phyloP scores from a whole-genome alignment of 1,140 invertebrate species.

The Schlechtendalia chinensis region DNA sequence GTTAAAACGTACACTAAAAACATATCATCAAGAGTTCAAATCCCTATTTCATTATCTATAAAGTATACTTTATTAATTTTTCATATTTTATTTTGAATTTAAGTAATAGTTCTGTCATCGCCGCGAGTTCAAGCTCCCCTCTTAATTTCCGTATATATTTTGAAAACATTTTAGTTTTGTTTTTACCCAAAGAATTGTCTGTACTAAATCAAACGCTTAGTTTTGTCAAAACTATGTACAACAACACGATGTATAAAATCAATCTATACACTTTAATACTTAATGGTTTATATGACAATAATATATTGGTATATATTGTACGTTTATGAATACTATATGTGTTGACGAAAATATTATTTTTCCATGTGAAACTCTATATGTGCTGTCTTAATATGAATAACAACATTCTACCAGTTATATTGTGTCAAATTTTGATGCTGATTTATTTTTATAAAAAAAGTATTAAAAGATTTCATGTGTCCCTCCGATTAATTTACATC shows the following conservation, averaged over 20 bases:
- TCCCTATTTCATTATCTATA: neutral
- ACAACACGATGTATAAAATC: neutral
- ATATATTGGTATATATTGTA: neutral
- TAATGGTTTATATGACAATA: conserved; percentile 11
- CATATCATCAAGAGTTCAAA: neutral
- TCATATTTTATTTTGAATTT: conserved; percentile 7
- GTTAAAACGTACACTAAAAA: neutral
- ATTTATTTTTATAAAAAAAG: neutral
- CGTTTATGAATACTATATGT: neutral
- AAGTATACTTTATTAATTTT: neutral
- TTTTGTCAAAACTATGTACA: neutral
- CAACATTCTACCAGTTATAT: conserved; percentile 1
- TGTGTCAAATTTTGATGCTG: neutral
- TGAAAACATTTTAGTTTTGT: neutral
- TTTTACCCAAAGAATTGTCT: neutral
- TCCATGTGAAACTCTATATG: neutral
- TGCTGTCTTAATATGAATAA: neutral
- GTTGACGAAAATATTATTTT: neutral
- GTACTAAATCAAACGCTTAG: neutral
- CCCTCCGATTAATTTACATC: neutral
- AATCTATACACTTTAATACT: neutral
- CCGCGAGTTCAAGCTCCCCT: neutral
- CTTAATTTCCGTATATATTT: neutral
- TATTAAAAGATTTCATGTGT: neutral
- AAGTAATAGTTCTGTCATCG: neutral